Evolutionary conservation across 2,113 vertebrate species (phyloP).

Genomic region (Prionailurus bengalensis): DNA sequence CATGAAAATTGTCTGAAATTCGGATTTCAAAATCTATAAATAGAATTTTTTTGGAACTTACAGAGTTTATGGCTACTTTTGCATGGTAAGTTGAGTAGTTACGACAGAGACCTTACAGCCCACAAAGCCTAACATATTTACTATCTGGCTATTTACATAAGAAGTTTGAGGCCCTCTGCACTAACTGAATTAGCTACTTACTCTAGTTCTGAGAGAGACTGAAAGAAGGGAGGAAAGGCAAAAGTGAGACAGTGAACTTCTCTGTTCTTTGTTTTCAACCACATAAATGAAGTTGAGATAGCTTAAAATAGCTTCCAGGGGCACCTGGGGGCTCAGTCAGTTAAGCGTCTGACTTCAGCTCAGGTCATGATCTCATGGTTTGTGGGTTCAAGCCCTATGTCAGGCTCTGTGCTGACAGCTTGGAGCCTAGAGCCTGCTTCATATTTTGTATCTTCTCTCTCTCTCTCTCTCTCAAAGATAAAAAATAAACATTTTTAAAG

Average conservation of each 20-base stretch:
- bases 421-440: too few relatives aligned
- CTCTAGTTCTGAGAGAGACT: neutral
- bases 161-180: neutral
- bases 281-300: neutral
- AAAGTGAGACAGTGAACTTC: constrained; percentile 17
- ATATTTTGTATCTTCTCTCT: too few relatives aligned
- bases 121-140: constrained; percentile 32
- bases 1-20: neutral
- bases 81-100: neutral
- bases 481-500: too few relatives aligned
- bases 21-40: neutral
- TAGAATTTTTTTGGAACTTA: neutral
- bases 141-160: neutral
- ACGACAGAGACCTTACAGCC: neutral
- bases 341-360: too few relatives aligned
- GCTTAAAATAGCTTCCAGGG: neutral
- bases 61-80: neutral
- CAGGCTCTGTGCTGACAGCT: too few relatives aligned
- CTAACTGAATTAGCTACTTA: constrained; percentile 17
- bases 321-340: too few relatives aligned
- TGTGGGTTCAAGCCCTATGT: too few relatives aligned
- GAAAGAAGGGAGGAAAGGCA: neutral
- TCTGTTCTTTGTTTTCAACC: neutral
- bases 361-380: too few relatives aligned
- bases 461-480: too few relatives aligned